Conservation (phyloP, 2,113 vertebrate genomes). For the Pantherophis guttatus region DNA sequence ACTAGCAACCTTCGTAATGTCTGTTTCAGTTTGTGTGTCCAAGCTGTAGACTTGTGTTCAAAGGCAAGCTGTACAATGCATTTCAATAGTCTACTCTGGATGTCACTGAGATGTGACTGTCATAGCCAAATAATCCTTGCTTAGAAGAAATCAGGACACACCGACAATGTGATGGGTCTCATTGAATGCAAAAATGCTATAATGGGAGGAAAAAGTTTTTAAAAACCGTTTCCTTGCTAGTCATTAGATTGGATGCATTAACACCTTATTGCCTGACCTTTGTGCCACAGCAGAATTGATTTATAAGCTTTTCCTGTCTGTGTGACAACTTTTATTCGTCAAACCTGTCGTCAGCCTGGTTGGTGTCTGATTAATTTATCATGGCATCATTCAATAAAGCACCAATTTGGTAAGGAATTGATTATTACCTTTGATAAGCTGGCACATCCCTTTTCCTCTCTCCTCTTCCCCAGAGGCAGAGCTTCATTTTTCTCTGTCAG, state of each 20-base stretch:
- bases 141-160: not conserved
- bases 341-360: conserved; percentile 13
- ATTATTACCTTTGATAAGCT: conserved; percentile 24
- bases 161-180: not conserved
- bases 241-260: conserved; percentile 28
- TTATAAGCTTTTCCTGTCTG: conserved; percentile 40
- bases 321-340: conserved; percentile 30
- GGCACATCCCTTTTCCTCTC: conserved; percentile 8
- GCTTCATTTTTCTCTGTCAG: conserved; percentile 10
- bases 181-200: not conserved
- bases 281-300: conserved; percentile 27
- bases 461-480: conserved; percentile 30
- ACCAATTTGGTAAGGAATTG: conserved; percentile 41
- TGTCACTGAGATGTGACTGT: not conserved
- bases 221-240: not conserved
- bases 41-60: not conserved
- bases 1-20: not conserved
- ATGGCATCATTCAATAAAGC: conserved; percentile 36
- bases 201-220: not conserved
- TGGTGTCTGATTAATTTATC: conserved; percentile 45
- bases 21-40: not conserved
- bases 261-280: conserved; percentile 36
- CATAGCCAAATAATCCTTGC: not conserved
- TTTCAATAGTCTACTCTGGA: not conserved
- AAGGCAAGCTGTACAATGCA: not conserved